Percentiles rank a stretch among this genome's conserved stretches.
Evolutionary conservation across 2,888 invertebrate species (phyloP).

Genomic region (Aleiodes alternator): DNA sequence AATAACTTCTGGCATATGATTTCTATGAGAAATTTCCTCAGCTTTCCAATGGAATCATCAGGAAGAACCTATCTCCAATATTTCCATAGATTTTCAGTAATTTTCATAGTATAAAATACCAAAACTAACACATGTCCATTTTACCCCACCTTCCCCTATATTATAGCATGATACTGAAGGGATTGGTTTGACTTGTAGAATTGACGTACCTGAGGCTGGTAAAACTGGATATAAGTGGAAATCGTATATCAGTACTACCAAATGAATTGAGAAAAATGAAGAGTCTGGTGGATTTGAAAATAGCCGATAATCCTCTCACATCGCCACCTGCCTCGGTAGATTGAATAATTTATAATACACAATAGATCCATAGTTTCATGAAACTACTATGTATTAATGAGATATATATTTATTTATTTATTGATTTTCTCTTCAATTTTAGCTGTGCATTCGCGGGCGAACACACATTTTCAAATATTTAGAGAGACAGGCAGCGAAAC

Average conservation of each 20-base stretch:
- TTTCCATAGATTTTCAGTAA: too few relatives aligned
- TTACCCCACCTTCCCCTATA: too few relatives aligned
- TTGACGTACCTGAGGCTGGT: conserved; percentile 90
- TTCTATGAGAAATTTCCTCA: too few relatives aligned
- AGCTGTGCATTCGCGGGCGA: conserved; percentile 94
- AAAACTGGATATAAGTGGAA: conserved; percentile 92
- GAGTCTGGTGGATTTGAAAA: conserved; percentile 86
- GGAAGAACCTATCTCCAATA: too few relatives aligned
- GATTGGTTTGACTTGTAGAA: conserved; percentile 78
- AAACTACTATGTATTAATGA: neutral
- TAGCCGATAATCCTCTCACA: conserved; percentile 93
- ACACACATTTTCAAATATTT: conserved; percentile 97
- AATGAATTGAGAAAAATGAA: conserved; percentile 92
- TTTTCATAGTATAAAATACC: too few relatives aligned
- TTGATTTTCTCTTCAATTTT: conserved; percentile 61
- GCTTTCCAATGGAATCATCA: too few relatives aligned
- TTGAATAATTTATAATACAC: conserved; percentile 53
- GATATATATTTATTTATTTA: conserved; percentile 22
- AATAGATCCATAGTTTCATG: neutral
- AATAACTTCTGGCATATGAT: too few relatives aligned
- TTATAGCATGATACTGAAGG: too few relatives aligned
- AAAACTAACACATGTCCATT: too few relatives aligned
- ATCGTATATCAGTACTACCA: conserved; percentile 92
- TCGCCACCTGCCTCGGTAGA: conserved; percentile 95
- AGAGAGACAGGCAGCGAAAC: conserved; percentile 90